Evolutionary conservation across 2,113 vertebrate species (phyloP), one percentile per base, ranked within the genome.

Genomic region (Lota lota): DNA sequence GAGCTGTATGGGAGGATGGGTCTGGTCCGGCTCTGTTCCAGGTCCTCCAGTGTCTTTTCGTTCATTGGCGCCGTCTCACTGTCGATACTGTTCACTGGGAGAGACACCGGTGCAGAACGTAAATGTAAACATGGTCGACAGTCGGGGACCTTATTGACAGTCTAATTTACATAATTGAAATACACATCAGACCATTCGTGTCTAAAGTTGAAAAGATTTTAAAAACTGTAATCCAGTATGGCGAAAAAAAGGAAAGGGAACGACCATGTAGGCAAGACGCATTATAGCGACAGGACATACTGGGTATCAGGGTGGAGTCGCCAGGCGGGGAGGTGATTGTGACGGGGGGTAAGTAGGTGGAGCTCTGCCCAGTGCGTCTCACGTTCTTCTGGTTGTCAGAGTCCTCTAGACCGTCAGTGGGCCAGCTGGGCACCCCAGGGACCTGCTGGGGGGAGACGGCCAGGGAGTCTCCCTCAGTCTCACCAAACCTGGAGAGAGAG

Each of bases 1-100:
- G 96, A 98, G 10, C 95, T 99, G 85, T 98, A 96, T 2, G 97
- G 95, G 72, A 98, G 90, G 70, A 98, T 95, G 22, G 94, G 95
- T 22, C 92, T 94, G 16, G 94, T 92, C 20, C 94, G 90, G 0
- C 87, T 92, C 69, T 88, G 89, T 0, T 79, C 87, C 47, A 87
- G 51, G 3, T 93, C 94, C 14, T 93, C 93, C 0, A 85, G 85
- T 0, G 92, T 94, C 83, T 96, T 98, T 80, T 96, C 95, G 0
- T 85, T 85, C 87, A 94, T 96, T n/a, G 90, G 85, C 68, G 87
- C 64, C 0, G 89, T 91, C 59, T 97, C 96, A 76, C 91, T 92
- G 81, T 97, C 96, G 70, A 93, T 83, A 0, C 86, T 95, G 83
- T 96, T 97, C 88, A 96, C 97, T 99, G 74, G 0, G 83, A 53